phyloP scores from a whole-genome alignment of 1,140 invertebrate species.

The Cotesia chilonis region DNA sequence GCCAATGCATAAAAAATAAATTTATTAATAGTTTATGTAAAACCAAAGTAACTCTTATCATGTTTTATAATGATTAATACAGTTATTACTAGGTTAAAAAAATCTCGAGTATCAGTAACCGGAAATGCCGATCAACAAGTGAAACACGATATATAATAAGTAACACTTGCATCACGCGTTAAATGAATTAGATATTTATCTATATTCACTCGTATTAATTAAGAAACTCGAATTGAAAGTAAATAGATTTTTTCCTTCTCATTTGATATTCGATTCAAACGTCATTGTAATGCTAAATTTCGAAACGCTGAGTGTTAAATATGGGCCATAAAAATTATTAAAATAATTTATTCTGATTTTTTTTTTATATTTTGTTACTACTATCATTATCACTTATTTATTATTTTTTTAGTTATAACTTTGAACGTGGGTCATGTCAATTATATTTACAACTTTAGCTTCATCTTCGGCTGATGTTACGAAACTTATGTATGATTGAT shows the following conservation, averaged over 20 bases:
- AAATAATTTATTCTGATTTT: neutral
- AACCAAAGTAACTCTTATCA: too few species aligned
- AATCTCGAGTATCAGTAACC: neutral
- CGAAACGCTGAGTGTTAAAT: neutral
- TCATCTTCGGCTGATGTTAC: conserved; percentile 5
- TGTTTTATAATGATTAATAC: too few species aligned
- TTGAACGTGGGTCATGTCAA: neutral
- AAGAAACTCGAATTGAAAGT: conserved; percentile 1
- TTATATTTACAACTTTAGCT: conserved; percentile 16
- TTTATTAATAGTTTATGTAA: too few species aligned
- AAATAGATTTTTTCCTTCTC: neutral
- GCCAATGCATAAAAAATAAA: too few species aligned
- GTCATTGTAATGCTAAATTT: neutral
- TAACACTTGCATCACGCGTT: neutral
- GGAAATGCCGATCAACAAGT: conserved; percentile 1
- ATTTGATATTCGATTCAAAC: neutral
- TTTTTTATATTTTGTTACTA: too few species aligned
- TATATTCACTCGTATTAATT: neutral
- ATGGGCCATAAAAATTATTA: conserved; percentile 4
- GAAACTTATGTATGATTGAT: conserved; percentile 16
- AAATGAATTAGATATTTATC: conserved; percentile 3
- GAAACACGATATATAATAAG: conserved; percentile 6
- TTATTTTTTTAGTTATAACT: conserved; percentile 9
- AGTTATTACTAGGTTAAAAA: neutral
- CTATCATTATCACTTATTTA: neutral